phyloP scores from a whole-genome alignment of 2,797 vertebrate species.

The Pristis pectinata region DNA sequence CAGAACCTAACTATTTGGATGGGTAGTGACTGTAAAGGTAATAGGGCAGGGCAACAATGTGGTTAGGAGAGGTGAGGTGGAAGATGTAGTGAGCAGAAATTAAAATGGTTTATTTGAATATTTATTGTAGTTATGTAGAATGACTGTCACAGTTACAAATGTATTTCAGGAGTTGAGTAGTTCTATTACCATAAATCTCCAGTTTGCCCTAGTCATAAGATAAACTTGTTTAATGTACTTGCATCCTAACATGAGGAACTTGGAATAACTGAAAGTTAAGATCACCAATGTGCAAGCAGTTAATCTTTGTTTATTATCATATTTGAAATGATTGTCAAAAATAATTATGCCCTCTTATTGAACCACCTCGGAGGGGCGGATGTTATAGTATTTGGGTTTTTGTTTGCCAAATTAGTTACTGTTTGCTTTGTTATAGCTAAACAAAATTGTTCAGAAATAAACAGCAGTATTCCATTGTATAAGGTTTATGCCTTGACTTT shows the following conservation, averaged over 20 bases:
- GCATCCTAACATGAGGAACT: not conserved
- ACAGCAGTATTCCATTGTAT: not conserved
- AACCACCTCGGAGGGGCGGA: not conserved
- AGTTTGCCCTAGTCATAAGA: not conserved
- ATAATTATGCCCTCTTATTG: conserved; percentile 36
- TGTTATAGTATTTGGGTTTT: not conserved
- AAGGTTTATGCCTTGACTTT: not conserved
- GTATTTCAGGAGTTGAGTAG: not conserved
- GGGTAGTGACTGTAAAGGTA: not conserved
- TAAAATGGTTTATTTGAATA: not conserved
- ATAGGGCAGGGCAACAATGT: not conserved
- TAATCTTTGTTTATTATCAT: not conserved
- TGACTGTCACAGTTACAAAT: not conserved
- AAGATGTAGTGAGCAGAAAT: not conserved
- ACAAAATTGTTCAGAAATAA: not conserved
- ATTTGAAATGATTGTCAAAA: not conserved
- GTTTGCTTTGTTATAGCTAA: conserved; percentile 23
- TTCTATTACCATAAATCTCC: not conserved
- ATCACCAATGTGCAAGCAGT: not conserved
- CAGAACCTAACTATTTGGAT: not conserved
- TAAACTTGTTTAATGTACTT: not conserved
- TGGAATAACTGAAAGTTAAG: not conserved
- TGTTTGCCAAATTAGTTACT: not conserved
- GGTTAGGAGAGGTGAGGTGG: not conserved
- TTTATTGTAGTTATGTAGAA: not conserved